phyloP scores from a whole-genome alignment of 2,888 invertebrate genomes.

The Lypha dubia region DNA sequence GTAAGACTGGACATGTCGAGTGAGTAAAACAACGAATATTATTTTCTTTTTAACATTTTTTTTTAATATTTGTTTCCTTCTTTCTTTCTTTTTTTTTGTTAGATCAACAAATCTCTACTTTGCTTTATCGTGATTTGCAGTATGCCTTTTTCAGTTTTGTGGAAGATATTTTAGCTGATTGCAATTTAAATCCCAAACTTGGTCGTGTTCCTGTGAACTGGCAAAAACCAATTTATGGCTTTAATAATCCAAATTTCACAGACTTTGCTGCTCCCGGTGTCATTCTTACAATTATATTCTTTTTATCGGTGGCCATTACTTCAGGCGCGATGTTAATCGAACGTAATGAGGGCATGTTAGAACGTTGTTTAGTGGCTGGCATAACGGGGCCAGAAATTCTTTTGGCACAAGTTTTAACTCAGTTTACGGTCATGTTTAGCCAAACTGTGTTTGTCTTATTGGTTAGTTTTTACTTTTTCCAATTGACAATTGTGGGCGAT shows the following conservation, averaged over 20 bases:
- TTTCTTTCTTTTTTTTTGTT: constrained; percentile 67
- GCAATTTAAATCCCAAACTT: constrained; percentile 87
- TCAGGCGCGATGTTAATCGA: constrained; percentile 95
- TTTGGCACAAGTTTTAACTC: constrained; percentile 93
- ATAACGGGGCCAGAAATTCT: constrained; percentile 91
- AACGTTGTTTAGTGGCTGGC: constrained; percentile 94
- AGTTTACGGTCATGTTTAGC: constrained; percentile 93
- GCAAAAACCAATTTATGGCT: constrained; percentile 90
- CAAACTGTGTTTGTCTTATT: constrained; percentile 92
- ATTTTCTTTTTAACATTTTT: too few species aligned
- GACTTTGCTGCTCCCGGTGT: constrained; percentile 98
- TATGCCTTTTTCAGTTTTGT: constrained; percentile 90
- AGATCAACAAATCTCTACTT: constrained; percentile 95
- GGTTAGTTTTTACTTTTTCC: constrained; percentile 90
- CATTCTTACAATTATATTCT: constrained; percentile 95
- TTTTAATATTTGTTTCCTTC: not conserved
- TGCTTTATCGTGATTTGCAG: constrained; percentile 89
- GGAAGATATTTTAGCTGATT: constrained; percentile 86
- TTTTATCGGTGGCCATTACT: constrained; percentile 95
- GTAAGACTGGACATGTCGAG: constrained; percentile 93
- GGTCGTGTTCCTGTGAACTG: constrained; percentile 85
- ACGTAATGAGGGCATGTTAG: constrained; percentile 94
- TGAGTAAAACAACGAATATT: constrained; percentile 83
- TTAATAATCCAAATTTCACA: constrained; percentile 91
- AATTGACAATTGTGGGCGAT: constrained; percentile 90